Percentiles rank a stretch among this genome's conserved stretches.
Conservation (phyloP, 2,113 vertebrate genomes). For the Ciconia boyciana region DNA sequence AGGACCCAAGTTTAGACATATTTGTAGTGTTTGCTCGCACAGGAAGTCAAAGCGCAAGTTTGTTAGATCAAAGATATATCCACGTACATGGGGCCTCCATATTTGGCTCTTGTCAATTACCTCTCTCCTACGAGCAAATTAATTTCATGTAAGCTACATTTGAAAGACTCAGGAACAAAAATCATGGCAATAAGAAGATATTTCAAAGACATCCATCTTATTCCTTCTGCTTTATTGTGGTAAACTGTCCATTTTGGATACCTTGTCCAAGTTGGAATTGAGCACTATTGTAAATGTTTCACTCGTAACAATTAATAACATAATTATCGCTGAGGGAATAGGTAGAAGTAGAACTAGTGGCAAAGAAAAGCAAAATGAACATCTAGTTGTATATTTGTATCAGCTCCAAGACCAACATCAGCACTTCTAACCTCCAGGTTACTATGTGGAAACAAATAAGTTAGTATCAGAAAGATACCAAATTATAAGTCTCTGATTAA, state of each 20-base stretch:
- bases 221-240: background rate
- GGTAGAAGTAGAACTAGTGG: background rate
- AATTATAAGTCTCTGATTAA: background rate
- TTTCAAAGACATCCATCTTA: background rate
- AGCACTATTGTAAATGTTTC: background rate
- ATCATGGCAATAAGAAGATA: background rate
- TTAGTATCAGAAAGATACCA: background rate
- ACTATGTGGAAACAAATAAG: background rate
- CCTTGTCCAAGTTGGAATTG: background rate
- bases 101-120: background rate
- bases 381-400: background rate
- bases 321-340: background rate
- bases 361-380: background rate
- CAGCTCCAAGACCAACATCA: background rate
- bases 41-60: background rate
- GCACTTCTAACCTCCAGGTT: background rate
- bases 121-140: background rate
- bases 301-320: background rate
- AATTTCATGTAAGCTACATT: background rate
- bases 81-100: accelerated
- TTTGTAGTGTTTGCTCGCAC: background rate
- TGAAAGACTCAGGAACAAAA: background rate
- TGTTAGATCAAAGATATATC: background rate
- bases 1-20: background rate
- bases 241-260: background rate